Conservation (phyloP, 2,888 invertebrate species). For the Scaptomyza reducta region DNA sequence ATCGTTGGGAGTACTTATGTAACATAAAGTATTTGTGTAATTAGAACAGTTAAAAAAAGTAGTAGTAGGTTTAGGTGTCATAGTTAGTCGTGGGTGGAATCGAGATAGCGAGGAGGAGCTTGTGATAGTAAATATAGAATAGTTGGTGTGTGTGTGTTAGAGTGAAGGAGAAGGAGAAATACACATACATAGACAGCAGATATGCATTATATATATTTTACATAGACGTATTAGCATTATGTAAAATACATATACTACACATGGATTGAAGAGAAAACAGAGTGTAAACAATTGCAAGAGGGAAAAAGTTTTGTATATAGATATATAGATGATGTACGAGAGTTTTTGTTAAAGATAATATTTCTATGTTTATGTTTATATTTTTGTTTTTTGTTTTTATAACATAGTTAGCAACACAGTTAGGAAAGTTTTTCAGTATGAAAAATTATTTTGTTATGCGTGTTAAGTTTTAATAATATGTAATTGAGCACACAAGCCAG, state of each 20-base stretch:
- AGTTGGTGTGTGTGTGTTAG: neutral
- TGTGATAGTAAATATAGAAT: slow-evolving; percentile 1
- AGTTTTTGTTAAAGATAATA: slow-evolving; percentile 30
- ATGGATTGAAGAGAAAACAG: slow-evolving; percentile 49
- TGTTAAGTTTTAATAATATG: slow-evolving; percentile 55
- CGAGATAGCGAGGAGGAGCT: slow-evolving; percentile 26
- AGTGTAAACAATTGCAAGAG: slow-evolving; percentile 71
- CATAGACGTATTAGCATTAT: slow-evolving; percentile 35
- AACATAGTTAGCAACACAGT: slow-evolving; percentile 36
- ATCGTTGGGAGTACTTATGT: slow-evolving; percentile 23
- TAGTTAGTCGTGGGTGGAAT: slow-evolving; percentile 19
- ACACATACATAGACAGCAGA: slow-evolving; percentile 75
- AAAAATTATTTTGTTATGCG: slow-evolving; percentile 53
- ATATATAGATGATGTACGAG: slow-evolving; percentile 1
- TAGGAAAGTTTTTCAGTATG: slow-evolving; percentile 42
- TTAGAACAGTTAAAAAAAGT: slow-evolving; percentile 10
- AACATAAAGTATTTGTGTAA: slow-evolving; percentile 23
- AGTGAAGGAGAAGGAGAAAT: slow-evolving; percentile 48
- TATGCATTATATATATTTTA: slow-evolving; percentile 71
- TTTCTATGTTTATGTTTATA: slow-evolving; percentile 17
- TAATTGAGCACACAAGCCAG: slow-evolving; percentile 56
- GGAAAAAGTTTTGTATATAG: slow-evolving; percentile 68
- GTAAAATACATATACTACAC: slow-evolving; percentile 70
- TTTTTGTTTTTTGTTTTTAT: slow-evolving; percentile 30
- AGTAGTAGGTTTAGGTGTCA: slow-evolving; percentile 18